phyloP scores from a whole-genome alignment of 2,797 vertebrate genomes.

The Sardinella longiceps region DNA sequence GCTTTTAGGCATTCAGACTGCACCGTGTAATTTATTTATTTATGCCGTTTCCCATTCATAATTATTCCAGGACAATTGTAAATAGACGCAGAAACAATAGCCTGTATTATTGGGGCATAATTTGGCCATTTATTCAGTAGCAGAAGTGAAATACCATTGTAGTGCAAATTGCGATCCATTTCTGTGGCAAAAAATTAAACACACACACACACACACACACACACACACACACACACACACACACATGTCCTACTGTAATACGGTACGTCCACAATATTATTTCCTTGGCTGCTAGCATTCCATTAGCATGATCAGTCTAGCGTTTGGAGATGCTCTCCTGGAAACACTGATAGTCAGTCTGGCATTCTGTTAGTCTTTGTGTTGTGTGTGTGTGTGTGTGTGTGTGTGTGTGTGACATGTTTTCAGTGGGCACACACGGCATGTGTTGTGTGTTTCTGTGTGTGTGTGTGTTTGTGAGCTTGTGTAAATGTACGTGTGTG shows the following conservation, averaged over 20 bases:
- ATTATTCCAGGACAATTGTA: constrained; percentile 61
- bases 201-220: background rate
- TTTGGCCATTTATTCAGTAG: constrained; percentile 45
- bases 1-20: constrained; percentile 52
- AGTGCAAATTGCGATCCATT: constrained; percentile 36
- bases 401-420: background rate
- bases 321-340: background rate
- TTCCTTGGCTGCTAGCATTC: constrained; percentile 23
- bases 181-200: constrained; percentile 21
- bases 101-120: constrained; percentile 55
- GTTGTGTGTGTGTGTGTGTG: constrained; percentile 6
- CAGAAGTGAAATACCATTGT: constrained; percentile 33
- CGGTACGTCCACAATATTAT: background rate
- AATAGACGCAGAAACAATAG: constrained; percentile 65
- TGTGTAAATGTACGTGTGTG: background rate
- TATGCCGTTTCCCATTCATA: constrained; percentile 61
- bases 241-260: too few relatives aligned
- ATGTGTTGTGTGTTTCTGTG: background rate
- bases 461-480: background rate
- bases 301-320: constrained; percentile 13
- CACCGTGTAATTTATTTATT: constrained; percentile 49
- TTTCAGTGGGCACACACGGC: constrained; percentile 21
- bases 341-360: background rate
- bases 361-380: background rate
- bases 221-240: background rate